phyloP scores from a whole-genome alignment of 2,113 vertebrate genomes.

The Lophochroa leadbeateri region DNA sequence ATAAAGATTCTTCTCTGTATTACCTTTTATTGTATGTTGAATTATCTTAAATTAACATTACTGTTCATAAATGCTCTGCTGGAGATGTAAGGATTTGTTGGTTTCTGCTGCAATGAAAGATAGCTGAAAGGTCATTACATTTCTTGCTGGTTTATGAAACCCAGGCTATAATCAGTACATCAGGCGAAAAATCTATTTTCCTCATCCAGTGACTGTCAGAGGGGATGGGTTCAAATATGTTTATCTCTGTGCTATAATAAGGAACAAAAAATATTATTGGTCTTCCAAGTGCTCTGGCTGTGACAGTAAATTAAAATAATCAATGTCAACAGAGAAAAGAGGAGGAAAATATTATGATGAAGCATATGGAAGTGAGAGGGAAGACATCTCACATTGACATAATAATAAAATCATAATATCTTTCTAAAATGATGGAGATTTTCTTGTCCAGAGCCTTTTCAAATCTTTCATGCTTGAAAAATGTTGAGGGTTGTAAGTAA shows the following conservation, averaged over 20 bases:
- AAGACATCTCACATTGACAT: conserved; percentile 16
- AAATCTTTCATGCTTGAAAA: conserved; percentile 29
- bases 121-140: conserved; percentile 56
- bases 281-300: conserved; percentile 54
- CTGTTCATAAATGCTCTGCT: conserved; percentile 44
- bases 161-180: conserved; percentile 52
- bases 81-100: conserved; percentile 31
- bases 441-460: conserved; percentile 10
- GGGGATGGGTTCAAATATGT: conserved; percentile 18
- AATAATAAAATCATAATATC: conserved; percentile 66
- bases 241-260: conserved; percentile 56
- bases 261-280: conserved; percentile 39
- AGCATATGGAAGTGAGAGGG: conserved; percentile 48
- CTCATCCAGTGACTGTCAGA: conserved; percentile 17
- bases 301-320: conserved; percentile 78
- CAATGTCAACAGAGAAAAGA: conserved; percentile 71
- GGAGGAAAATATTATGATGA: conserved; percentile 68
- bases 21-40: conserved; percentile 24
- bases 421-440: conserved; percentile 30
- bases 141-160: conserved; percentile 67
- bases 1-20: background rate
- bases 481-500: background rate
- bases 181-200: conserved; percentile 69
- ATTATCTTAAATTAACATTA: conserved; percentile 52
- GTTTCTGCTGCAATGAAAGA: conserved; percentile 48